Evolutionary conservation across 1,140 invertebrate species (phyloP), one percentile per base, ranked within the genome.

Genomic region (Diorhabda elongata): DNA sequence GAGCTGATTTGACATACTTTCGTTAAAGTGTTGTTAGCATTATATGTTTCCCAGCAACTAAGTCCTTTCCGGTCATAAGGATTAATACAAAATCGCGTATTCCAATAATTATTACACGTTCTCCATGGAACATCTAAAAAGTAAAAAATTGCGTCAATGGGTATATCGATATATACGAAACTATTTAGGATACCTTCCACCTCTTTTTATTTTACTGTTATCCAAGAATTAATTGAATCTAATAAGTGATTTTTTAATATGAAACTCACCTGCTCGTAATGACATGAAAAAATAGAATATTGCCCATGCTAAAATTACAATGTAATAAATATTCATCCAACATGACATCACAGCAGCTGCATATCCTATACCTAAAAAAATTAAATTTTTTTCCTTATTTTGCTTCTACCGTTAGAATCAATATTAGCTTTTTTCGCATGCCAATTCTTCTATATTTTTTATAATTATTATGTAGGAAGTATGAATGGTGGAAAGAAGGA

Each of bases 271-370:
- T 70, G 74, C 47, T 69, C 76, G 66, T 45, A 97, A 88, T 2
- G 97, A 98, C 87, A 93, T 92, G 82, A 96, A 93, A 81, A 98
- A 94, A 79, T 99, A 99, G 82, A 97, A 98, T 71, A 98, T 90
- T 0, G 96, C 96, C 97, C 97, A 99, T 2, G 96, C 94, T 66
- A 99, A 85, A 69, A 99, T 97, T 3, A 99, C 96, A 76, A 99
- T 99, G 85, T 99, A 99, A 83, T 98, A 99, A 42, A 97, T 90
- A 80, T 99, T 99, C 86, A 99, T 93, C 97, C 97, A 99, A 77
- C 96, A 98, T 0, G 97, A 97, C 93, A 98, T 98, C 3, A 99
- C 95, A 2, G 95, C 95, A 1, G 97, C 96, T 3, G 96, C 97
- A 81, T 99, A 99, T 5, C 98, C 98, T 72, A 99, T 97, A 75